Conservation (phyloP, 2,113 vertebrate genomes). For the Phyllopteryx taeniolatus region DNA sequence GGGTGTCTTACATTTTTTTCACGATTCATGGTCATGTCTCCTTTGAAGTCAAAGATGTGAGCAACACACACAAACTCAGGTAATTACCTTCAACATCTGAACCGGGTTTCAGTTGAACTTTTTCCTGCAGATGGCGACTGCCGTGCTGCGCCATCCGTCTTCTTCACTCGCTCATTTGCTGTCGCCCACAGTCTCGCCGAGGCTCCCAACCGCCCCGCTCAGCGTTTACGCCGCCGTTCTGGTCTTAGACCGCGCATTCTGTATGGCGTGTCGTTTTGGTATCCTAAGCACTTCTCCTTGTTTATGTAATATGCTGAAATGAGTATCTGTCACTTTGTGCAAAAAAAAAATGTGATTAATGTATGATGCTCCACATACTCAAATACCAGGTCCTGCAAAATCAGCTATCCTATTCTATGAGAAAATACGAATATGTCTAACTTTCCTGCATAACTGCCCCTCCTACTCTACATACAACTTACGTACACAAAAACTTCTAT, state of each 20-base stretch:
- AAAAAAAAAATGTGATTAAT: slow-evolving; percentile 60
- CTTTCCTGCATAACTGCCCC: background rate
- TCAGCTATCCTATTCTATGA: background rate
- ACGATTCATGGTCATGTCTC: no score
- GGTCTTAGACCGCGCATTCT: slow-evolving; percentile 47
- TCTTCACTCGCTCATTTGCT: background rate
- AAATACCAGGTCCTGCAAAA: slow-evolving; percentile 22
- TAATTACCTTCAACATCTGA: background rate
- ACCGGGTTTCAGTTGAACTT: background rate
- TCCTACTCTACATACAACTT: no score
- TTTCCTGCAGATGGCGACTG: slow-evolving; percentile 11
- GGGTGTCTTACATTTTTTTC: background rate
- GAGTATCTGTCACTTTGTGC: slow-evolving; percentile 55
- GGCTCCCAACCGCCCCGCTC: slow-evolving; percentile 16
- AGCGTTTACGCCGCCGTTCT: slow-evolving; percentile 19
- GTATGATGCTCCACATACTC: slow-evolving; percentile 58
- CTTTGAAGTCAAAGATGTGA: no score
- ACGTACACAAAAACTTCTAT: no score
- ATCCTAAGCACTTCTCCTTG: slow-evolving; percentile 50
- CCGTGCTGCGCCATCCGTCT: slow-evolving; percentile 12
- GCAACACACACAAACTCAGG: slow-evolving; percentile 36
- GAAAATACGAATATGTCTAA: background rate
- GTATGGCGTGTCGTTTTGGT: slow-evolving; percentile 44
- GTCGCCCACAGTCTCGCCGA: slow-evolving; percentile 9
- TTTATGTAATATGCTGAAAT: slow-evolving; percentile 66